Conservation (phyloP, 2,113 vertebrate species). For the Solea senegalensis region DNA sequence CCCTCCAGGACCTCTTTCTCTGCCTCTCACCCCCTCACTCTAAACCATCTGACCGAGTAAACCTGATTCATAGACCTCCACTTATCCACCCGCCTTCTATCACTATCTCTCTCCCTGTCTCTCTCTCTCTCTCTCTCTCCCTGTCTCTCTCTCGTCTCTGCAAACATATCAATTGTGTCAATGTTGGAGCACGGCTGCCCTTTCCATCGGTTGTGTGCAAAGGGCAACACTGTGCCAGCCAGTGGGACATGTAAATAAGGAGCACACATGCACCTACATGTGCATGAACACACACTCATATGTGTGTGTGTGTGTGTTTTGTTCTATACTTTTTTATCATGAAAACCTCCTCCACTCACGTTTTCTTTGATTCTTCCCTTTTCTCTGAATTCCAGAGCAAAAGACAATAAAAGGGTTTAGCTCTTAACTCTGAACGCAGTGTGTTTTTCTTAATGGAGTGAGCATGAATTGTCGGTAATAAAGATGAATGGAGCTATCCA, state of each 20-base stretch:
- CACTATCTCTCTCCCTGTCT: not conserved
- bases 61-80: slow-evolving; percentile 71
- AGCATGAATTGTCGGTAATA: not conserved
- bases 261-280: not conserved
- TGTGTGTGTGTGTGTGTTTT: too few relatives aligned
- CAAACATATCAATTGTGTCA: slow-evolving; percentile 82
- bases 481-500: slow-evolving; percentile 20
- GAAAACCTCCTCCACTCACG: not conserved
- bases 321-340: not conserved
- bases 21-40: slow-evolving; percentile 39
- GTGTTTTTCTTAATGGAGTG: slow-evolving; percentile 23
- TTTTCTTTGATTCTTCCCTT: not conserved
- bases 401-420: not conserved
- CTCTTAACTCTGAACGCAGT: not conserved
- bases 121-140: slow-evolving; percentile 1
- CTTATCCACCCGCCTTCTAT: slow-evolving; percentile 60
- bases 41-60: slow-evolving; percentile 49
- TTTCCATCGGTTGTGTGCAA: slow-evolving; percentile 74
- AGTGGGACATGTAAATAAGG: slow-evolving; percentile 61
- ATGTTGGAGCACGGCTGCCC: slow-evolving; percentile 70
- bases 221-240: slow-evolving; percentile 70
- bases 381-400: not conserved
- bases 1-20: slow-evolving; percentile 43
- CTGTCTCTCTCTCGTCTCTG: slow-evolving; percentile 56
- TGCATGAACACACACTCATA: not conserved